Evolutionary conservation across 2,113 vertebrate genomes (phyloP).

Genomic region (Oceanites oceanicus): DNA sequence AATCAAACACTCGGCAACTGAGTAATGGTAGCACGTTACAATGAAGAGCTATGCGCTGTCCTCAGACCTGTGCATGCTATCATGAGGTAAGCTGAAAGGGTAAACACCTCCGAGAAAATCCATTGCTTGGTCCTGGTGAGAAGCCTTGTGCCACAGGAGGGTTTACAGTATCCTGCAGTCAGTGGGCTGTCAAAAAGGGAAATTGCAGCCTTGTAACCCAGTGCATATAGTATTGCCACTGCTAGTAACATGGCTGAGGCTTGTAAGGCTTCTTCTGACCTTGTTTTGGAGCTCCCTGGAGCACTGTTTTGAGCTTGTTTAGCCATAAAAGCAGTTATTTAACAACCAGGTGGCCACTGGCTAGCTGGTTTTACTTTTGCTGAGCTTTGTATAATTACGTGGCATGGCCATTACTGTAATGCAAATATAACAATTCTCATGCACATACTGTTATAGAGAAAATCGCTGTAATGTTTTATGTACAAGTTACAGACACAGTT

Average conservation of each 20-base stretch:
- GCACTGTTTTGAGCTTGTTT: not conserved
- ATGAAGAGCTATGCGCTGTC: fast-evolving
- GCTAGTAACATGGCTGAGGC: not conserved
- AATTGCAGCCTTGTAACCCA: not conserved
- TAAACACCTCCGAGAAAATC: not conserved
- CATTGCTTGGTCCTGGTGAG: not conserved
- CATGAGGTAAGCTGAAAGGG: not conserved
- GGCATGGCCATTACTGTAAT: not conserved
- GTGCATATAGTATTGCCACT: too few species aligned
- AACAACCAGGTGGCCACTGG: not conserved
- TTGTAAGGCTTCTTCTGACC: not conserved
- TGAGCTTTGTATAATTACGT: not conserved
- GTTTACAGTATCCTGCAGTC: not conserved
- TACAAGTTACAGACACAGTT: not conserved
- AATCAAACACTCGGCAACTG: not conserved
- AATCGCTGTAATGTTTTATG: not conserved
- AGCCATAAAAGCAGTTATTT: not conserved
- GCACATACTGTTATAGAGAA: not conserved
- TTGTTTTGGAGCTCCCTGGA: not conserved
- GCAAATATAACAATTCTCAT: not conserved
- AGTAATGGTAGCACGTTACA: not conserved
- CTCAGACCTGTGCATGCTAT: too few species aligned
- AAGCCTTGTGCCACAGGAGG: not conserved
- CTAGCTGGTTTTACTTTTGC: not conserved
- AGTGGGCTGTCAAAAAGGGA: not conserved